phyloP scores from a whole-genome alignment of 2,113 vertebrate genomes.

The Myodes glareolus region DNA sequence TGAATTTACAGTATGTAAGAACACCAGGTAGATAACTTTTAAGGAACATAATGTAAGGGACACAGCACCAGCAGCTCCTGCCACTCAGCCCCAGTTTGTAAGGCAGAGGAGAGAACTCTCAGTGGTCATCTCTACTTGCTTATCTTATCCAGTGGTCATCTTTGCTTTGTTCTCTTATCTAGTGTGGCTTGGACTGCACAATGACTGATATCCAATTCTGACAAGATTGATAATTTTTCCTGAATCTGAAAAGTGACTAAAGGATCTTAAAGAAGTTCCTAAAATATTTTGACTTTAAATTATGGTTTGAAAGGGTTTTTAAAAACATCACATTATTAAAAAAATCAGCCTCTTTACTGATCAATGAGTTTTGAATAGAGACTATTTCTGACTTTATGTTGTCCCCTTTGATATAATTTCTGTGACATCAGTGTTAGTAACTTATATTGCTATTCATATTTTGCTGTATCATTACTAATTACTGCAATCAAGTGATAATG shows the following conservation, averaged over 20 bases:
- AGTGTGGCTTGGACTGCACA: background rate
- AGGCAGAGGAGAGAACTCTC: background rate
- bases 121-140: background rate
- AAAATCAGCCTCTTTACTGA: background rate
- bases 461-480: background rate
- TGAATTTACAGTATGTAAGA: background rate
- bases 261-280: background rate
- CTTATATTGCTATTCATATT: background rate
- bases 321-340: conserved; percentile 1
- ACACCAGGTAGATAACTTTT: background rate
- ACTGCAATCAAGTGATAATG: background rate
- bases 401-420: conserved; percentile 12
- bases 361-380: background rate
- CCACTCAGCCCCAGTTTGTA: no score
- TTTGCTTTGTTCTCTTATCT: no score
- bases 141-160: no score
- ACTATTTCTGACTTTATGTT: background rate
- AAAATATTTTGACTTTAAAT: conserved; percentile 45
- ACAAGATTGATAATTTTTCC: background rate
- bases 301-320: background rate
- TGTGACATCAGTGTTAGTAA: background rate
- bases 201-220: background rate
- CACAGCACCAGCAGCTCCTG: background rate
- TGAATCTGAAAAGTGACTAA: background rate
- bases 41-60: background rate